A percentile compares a stretch with the other conserved stretches of the same genome.
Conservation (phyloP, 2,113 vertebrate species). For the Cyanoderma ruficeps region DNA sequence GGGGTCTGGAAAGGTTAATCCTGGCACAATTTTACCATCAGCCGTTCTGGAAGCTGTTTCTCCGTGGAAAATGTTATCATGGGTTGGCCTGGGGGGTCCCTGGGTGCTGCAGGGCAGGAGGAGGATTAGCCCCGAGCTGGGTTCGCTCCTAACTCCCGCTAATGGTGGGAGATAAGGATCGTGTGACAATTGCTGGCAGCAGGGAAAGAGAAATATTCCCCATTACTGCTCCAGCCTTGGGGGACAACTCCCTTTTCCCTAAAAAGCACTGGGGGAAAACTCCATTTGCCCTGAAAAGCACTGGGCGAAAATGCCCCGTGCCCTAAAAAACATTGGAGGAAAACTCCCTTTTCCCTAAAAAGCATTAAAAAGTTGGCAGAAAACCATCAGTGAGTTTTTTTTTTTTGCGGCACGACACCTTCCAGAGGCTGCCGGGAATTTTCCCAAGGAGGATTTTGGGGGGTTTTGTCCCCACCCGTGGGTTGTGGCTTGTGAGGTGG, state of each 20-base stretch:
- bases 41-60: neutral
- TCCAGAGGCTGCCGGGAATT: neutral
- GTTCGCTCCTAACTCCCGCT: neutral
- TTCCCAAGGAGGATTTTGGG: fast-evolving
- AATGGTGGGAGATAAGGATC: neutral
- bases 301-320: fast-evolving
- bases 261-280: neutral
- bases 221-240: neutral
- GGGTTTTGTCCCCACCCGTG: fast-evolving
- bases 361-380: neutral
- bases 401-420: fast-evolving
- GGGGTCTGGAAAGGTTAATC: conserved; percentile 31
- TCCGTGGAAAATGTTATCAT: neutral
- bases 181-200: neutral
- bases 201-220: neutral
- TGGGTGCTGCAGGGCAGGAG: neutral
- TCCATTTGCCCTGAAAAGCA: neutral
- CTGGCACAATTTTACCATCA: neutral
- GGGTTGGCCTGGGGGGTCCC: neutral
- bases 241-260: neutral
- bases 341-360: neutral
- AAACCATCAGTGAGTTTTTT: fast-evolving
- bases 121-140: neutral
- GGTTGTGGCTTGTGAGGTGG: fast-evolving
- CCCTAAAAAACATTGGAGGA: neutral